Evolutionary conservation across 2,113 vertebrate species (phyloP), one percentile per base, ranked within the genome.

Genomic region (Engraulis encrasicolus): DNA sequence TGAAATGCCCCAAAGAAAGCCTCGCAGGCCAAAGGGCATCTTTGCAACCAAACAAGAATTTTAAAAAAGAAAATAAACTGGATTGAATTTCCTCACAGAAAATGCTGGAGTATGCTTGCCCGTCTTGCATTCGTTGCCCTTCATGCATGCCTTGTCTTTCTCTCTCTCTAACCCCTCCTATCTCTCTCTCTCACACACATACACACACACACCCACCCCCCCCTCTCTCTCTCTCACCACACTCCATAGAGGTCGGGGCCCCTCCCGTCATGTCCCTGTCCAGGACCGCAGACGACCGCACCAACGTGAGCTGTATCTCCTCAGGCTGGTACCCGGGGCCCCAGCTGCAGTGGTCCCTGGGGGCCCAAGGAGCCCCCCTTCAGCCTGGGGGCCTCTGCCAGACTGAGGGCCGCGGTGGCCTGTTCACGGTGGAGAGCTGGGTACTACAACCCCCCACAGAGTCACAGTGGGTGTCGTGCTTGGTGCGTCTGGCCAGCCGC

Each of bases 271-370:
- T 95, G 18, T 89, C 90, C 15, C 34, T 74, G 0, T 12, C 0
- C 14, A 77, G 19, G 79, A 40, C 0, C 34, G 81, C 86, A 2
- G 40, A 79, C 2, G 81, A 87, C 31, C 23, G 1, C 12, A 6
- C 87, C 20, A 94, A 94, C 6, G 49, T 93, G 81, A 93, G 91
- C 91, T 94, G 93, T 86, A 83, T 85, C 49, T 93, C 94, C 79
- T 78, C 84, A 27, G 92, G 93, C 9, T 95, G 94, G 93, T 78
- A 83, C 61, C 94, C 94, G 12, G 0, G 78, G 50, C 94, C 94
- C 0, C 40, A 0, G 6, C 50, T 95, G 50, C 12, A 0, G 0
- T 94, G 92, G 92, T 89, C 19, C 0, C 89, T 50, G 0, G 49
- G 85, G 38, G 37, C 36, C 4, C 58, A 78, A 0, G 0, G 2